phyloP scores from a whole-genome alignment of 1,140 invertebrate genomes.

The Ips nitidus region DNA sequence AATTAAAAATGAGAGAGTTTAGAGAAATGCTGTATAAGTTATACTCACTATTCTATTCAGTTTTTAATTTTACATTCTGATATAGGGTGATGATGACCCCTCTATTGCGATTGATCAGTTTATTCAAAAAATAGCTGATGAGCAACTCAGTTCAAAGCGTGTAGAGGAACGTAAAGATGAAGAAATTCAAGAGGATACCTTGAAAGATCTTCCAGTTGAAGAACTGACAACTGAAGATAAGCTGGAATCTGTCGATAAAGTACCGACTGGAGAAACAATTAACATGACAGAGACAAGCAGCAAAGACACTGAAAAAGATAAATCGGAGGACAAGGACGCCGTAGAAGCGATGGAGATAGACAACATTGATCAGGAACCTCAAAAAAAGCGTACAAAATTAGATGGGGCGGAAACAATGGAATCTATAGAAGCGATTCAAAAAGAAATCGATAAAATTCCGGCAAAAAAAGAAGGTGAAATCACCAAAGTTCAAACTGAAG shows the following conservation, averaged over 20 bases:
- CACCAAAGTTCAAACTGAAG: slow-evolving; percentile 12
- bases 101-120: slow-evolving; percentile 35
- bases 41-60: too few relatives aligned
- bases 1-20: too few relatives aligned
- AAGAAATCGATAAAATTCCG: slow-evolving; percentile 27
- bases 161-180: slow-evolving; percentile 28
- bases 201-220: neutral
- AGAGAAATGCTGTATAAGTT: too few relatives aligned
- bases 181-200: slow-evolving; percentile 18
- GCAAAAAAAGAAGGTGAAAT: slow-evolving; percentile 12
- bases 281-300: neutral
- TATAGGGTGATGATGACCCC: slow-evolving; percentile 29
- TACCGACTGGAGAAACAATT: neutral
- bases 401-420: slow-evolving; percentile 1
- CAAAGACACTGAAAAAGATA: neutral
- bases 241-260: neutral
- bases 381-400: neutral
- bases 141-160: slow-evolving; percentile 33
- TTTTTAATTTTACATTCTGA: neutral
- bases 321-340: neutral
- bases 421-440: slow-evolving; percentile 32
- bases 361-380: neutral
- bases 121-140: slow-evolving; percentile 35
- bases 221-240: slow-evolving; percentile 7
- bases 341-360: slow-evolving; percentile 22